Percentiles rank a stretch among this genome's conserved stretches.
These are phyloP conservation scores for Pygmarrhopalites habei DNA, from an alignment of 1,140 invertebrate species.

Conservation along the genomic window DNA sequence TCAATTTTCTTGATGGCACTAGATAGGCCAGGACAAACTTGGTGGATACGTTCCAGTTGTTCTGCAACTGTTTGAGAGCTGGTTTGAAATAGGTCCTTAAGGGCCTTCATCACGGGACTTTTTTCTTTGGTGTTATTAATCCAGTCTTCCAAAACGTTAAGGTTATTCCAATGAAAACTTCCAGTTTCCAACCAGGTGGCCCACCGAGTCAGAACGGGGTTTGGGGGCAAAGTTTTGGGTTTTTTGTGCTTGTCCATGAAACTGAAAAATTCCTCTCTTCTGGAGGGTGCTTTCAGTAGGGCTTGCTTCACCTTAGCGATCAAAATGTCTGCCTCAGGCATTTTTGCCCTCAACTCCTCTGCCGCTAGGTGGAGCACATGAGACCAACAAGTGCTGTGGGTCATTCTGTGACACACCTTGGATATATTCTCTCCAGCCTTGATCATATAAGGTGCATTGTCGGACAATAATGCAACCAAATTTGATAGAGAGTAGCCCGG, in stretches of 20 bases:
- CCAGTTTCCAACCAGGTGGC: conserved; percentile 44
- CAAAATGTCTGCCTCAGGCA: no score
- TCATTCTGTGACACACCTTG: background rate
- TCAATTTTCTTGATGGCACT: background rate
- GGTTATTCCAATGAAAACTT: conserved; percentile 41
- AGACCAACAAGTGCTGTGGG: background rate
- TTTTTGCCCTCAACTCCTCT: background rate
- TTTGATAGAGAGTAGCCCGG: background rate
- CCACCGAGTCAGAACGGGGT: conserved; percentile 44
- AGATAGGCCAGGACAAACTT: background rate
- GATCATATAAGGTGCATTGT: background rate
- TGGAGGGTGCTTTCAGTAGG: background rate
- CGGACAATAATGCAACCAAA: background rate
- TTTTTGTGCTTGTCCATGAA: background rate
- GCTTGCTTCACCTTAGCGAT: no score
- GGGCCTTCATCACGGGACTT: background rate
- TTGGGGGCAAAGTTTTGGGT: conserved; percentile 41
- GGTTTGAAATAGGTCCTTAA: background rate
- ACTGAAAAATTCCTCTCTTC: background rate
- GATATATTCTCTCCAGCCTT: background rate
- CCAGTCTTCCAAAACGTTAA: conserved; percentile 20
- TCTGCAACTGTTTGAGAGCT: background rate
- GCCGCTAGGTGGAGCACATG: background rate
- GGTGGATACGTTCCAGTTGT: background rate
- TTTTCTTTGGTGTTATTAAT: background rate